phyloP scores from a whole-genome alignment of 2,113 vertebrate species.

The Eira barbara region DNA sequence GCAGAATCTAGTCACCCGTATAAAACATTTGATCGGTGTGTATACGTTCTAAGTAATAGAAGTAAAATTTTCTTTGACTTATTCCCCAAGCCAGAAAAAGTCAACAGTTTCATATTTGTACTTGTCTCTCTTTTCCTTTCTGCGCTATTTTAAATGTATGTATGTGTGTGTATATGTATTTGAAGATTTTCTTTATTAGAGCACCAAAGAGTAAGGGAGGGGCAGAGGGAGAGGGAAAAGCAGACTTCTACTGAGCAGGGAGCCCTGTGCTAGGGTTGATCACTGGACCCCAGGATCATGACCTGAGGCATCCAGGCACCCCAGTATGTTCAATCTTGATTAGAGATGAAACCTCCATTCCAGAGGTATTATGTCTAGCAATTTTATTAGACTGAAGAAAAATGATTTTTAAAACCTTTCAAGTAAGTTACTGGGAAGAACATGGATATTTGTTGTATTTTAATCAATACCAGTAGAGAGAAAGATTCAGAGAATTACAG shows the following conservation, averaged over 20 bases:
- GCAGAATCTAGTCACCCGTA: neutral
- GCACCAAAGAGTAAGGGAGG: neutral
- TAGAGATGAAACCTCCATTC: neutral
- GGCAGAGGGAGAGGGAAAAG: neutral
- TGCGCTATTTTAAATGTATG: neutral
- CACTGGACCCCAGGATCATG: neutral
- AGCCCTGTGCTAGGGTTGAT: neutral
- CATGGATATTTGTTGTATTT: neutral
- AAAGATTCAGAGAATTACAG: neutral
- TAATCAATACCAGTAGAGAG: neutral
- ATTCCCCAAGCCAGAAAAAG: neutral
- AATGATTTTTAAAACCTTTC: neutral
- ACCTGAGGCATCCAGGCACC: neutral
- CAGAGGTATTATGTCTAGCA: neutral
- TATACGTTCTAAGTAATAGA: neutral
- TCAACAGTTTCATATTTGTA: neutral
- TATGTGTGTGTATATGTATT: neutral
- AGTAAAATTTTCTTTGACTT: slow-evolving; percentile 17
- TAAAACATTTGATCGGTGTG: neutral
- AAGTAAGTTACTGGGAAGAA: neutral
- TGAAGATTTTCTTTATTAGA: neutral
- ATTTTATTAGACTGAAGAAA: slow-evolving; percentile 21
- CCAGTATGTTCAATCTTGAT: neutral
- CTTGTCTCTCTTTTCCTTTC: neutral
- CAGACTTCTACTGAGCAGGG: neutral